phyloP scores from a whole-genome alignment of 2,797 vertebrate species.

The Mallotus villosus region DNA sequence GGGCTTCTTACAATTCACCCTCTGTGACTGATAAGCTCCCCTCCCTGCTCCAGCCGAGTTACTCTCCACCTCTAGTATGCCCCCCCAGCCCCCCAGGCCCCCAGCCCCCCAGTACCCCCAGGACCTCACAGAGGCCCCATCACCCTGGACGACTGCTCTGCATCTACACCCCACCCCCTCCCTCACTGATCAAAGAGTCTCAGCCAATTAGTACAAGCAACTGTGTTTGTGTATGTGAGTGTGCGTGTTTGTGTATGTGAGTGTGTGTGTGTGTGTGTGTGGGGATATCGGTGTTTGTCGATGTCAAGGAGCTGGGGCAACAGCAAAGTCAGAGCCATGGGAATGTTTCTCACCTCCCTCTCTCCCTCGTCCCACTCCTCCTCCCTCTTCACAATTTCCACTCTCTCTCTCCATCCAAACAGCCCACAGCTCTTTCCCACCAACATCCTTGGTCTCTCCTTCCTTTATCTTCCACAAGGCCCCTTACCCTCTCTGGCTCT shows the following conservation, averaged over 20 bases:
- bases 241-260: constrained; percentile 18
- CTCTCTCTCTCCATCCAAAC: not conserved
- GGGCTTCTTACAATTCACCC: constrained; percentile 52
- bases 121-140: too few species aligned
- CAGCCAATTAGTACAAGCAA: constrained; percentile 50
- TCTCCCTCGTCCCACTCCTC: not conserved
- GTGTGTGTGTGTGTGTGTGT: constrained; percentile 16
- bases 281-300: too few species aligned
- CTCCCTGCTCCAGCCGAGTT: constrained; percentile 27
- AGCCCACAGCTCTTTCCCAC: too few species aligned
- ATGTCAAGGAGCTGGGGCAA: not conserved
- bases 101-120: constrained; percentile 2
- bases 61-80: constrained; percentile 2
- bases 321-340: constrained; percentile 13
- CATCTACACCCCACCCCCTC: constrained; percentile 9
- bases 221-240: constrained; percentile 17
- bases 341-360: constrained; percentile 3
- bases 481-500: not conserved
- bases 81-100: constrained; percentile 23
- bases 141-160: not conserved
- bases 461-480: not conserved
- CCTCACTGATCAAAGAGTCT: constrained; percentile 46
- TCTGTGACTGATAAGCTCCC: constrained; percentile 42
- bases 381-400: not conserved
- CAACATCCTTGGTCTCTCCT: not conserved